These are phyloP conservation scores for Beris morrisii DNA, from an alignment of 2,888 invertebrate species.

Conservation along the genomic window DNA sequence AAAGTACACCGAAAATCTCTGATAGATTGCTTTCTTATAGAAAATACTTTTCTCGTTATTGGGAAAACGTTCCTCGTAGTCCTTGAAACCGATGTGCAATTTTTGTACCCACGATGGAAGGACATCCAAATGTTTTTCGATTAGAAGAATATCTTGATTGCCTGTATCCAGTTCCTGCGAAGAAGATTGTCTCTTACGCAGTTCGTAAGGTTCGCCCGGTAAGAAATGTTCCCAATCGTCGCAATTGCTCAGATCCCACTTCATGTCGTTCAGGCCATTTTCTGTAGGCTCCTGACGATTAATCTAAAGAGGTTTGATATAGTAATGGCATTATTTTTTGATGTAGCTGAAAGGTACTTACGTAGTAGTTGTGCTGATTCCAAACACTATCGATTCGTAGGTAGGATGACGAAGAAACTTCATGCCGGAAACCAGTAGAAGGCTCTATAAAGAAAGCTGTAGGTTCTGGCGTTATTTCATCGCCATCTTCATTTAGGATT, in stretches of 20 bases:
- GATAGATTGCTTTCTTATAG: slow-evolving; percentile 74
- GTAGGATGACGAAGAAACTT: slow-evolving; percentile 64
- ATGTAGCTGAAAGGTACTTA: slow-evolving; percentile 45
- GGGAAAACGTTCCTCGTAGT: slow-evolving; percentile 72
- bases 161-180: slow-evolving; percentile 59
- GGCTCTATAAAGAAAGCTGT: slow-evolving; percentile 80
- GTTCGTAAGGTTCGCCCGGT: slow-evolving; percentile 66
- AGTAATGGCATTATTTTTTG: not conserved
- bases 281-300: slow-evolving; percentile 64
- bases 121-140: slow-evolving; percentile 75
- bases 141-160: slow-evolving; percentile 56
- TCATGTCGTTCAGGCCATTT: slow-evolving; percentile 58
- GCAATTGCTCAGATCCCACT: slow-evolving; percentile 65
- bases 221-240: slow-evolving; percentile 74
- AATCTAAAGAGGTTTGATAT: slow-evolving; percentile 51
- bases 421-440: slow-evolving; percentile 70
- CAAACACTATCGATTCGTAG: slow-evolving; percentile 81
- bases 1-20: slow-evolving; percentile 77
- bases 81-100: slow-evolving; percentile 62
- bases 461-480: slow-evolving; percentile 47
- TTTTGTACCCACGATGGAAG: slow-evolving; percentile 74
- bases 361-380: slow-evolving; percentile 85
- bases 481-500: slow-evolving; percentile 46
- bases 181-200: slow-evolving; percentile 46
- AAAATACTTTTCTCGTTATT: slow-evolving; percentile 67